These are phyloP conservation scores for Marisa cornuarietis DNA, from an alignment of 1,140 invertebrate genomes.

Conservation along the genomic window DNA sequence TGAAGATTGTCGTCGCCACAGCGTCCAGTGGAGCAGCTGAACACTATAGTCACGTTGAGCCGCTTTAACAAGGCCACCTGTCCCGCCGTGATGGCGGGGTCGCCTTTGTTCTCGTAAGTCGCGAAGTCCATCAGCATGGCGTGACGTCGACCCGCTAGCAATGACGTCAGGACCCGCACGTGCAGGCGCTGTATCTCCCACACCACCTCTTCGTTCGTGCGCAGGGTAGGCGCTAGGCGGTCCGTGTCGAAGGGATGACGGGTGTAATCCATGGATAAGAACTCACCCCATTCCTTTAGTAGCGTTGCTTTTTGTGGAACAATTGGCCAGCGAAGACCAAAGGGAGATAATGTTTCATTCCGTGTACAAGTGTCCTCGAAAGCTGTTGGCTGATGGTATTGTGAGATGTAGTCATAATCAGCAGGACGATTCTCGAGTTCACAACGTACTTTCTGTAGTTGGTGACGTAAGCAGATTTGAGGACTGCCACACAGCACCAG, in stretches of 20 bases:
- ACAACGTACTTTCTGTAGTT: too few species aligned
- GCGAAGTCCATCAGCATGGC: slow-evolving; percentile 38
- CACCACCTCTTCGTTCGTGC: slow-evolving; percentile 17
- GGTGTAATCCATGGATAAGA: too few species aligned
- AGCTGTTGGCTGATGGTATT: too few species aligned
- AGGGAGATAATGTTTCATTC: too few species aligned
- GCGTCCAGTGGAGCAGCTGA: slow-evolving; percentile 20
- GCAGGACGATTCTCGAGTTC: too few species aligned
- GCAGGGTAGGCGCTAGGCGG: slow-evolving; percentile 13
- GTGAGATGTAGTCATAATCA: too few species aligned
- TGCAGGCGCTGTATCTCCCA: slow-evolving; percentile 31
- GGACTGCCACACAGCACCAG: too few species aligned
- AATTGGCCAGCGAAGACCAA: too few species aligned
- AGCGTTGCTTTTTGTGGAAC: too few species aligned
- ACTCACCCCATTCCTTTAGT: too few species aligned
- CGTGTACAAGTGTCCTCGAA: too few species aligned
- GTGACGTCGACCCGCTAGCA: slow-evolving; percentile 16
- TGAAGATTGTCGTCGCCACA: slow-evolving; percentile 9
- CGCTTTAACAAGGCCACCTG: slow-evolving; percentile 27
- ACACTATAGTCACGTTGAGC: slow-evolving; percentile 27
- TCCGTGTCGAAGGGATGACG: slow-evolving; percentile 10
- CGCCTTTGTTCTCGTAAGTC: slow-evolving; percentile 38
- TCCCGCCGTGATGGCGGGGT: slow-evolving; percentile 36
- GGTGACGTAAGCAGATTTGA: too few species aligned
- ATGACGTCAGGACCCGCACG: slow-evolving; percentile 18